Conservation (phyloP, 2,797 vertebrate genomes). For the Micrastur ruficollis region DNA sequence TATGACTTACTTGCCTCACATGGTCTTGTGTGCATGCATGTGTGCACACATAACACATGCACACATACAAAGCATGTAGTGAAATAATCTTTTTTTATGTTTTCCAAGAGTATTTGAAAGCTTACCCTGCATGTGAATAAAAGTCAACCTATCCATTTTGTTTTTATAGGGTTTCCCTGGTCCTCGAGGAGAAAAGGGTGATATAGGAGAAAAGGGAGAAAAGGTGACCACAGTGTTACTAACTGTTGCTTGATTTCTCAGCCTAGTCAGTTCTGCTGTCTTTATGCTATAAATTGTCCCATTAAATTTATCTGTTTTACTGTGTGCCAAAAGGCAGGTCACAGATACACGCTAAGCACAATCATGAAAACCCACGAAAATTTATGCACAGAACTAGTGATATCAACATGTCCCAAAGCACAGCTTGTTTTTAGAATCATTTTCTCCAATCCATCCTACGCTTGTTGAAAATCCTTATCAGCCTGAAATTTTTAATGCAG, state of each 20-base stretch:
- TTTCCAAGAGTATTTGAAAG: slow-evolving; percentile 10
- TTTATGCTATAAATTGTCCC: neutral
- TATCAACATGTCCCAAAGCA: neutral
- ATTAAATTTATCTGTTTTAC: slow-evolving; percentile 8
- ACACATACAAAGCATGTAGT: neutral
- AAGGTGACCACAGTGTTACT: slow-evolving; percentile 84
- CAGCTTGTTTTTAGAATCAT: neutral
- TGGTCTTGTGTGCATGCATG: neutral
- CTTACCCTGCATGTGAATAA: neutral
- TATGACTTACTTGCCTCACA: neutral
- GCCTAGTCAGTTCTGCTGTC: slow-evolving; percentile 38
- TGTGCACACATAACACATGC: neutral
- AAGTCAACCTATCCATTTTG: slow-evolving; percentile 73
- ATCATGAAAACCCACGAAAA: neutral
- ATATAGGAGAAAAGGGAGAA: slow-evolving; percentile 97
- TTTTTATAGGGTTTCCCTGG: slow-evolving; percentile 92
- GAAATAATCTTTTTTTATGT: neutral
- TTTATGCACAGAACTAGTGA: neutral
- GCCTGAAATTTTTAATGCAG: neutral
- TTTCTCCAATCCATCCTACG: neutral
- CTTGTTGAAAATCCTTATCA: neutral
- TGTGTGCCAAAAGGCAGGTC: slow-evolving; percentile 72
- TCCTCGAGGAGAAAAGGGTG: slow-evolving; percentile 96
- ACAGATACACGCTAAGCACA: neutral
- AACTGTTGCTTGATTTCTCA: slow-evolving; percentile 46